Evolutionary conservation across 2,797 vertebrate species (phyloP).

Genomic region (Bovichtus diacanthus): DNA sequence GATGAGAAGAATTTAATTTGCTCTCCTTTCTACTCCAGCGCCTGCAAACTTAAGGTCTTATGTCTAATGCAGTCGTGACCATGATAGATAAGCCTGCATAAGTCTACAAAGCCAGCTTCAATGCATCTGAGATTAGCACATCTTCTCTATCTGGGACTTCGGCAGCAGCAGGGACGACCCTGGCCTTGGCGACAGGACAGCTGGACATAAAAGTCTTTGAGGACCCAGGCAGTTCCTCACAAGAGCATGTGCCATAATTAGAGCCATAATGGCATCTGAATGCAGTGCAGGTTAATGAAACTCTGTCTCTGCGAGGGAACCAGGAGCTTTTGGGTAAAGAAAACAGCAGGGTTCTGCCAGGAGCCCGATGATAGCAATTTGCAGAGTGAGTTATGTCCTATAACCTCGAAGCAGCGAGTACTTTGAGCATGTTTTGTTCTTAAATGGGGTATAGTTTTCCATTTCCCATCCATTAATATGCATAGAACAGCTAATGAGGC

Average conservation of each 20-base stretch:
- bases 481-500: conserved; percentile 87
- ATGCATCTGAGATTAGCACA: conserved; percentile 80
- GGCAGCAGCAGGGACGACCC: conserved; percentile 69
- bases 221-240: conserved; percentile 77
- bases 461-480: conserved; percentile 88
- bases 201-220: conserved; percentile 74
- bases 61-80: conserved; percentile 77
- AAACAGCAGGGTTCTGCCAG: conserved; percentile 87
- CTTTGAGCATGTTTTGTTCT: conserved; percentile 84
- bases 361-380: conserved; percentile 87
- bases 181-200: conserved; percentile 77
- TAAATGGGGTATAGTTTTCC: conserved; percentile 85
- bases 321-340: conserved; percentile 85
- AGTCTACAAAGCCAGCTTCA: conserved; percentile 82
- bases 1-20: conserved; percentile 83
- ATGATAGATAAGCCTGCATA: conserved; percentile 78
- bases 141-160: conserved; percentile 62
- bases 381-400: conserved; percentile 88
- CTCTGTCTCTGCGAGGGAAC: conserved; percentile 81
- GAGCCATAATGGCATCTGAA: conserved; percentile 87
- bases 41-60: conserved; percentile 78
- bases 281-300: conserved; percentile 86
- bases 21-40: conserved; percentile 76
- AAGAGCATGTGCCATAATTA: conserved; percentile 86
- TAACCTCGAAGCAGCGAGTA: conserved; percentile 77